Conservation (phyloP, 2,888 invertebrate genomes). For the Drosophila neonasuta region DNA sequence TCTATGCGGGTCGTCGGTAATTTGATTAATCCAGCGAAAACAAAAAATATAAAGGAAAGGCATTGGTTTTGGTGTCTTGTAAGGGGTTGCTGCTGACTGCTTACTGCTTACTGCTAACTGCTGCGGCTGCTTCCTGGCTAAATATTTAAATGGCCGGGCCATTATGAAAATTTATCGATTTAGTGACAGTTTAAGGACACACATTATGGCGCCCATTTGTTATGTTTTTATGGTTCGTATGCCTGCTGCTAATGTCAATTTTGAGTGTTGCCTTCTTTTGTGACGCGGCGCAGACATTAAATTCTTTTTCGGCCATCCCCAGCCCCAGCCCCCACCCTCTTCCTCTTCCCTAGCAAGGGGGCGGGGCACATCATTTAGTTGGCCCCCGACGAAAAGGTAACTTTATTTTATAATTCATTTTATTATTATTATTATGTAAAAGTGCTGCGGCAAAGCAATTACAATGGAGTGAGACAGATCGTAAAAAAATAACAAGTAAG, state of each 20-base stretch:
- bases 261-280: conserved; percentile 68
- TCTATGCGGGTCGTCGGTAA: conserved; percentile 70
- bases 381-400: conserved; percentile 66
- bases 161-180: conserved; percentile 80
- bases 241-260: conserved; percentile 77
- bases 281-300: conserved; percentile 66
- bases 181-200: conserved; percentile 80
- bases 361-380: conserved; percentile 60
- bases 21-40: conserved; percentile 70
- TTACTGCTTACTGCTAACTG: not conserved
- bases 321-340: not conserved
- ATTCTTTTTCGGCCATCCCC: conserved; percentile 34
- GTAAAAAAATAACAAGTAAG: conserved; percentile 50
- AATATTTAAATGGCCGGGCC: conserved; percentile 77
- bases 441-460: conserved; percentile 67
- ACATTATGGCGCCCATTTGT: conserved; percentile 79
- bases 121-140: conserved; percentile 40
- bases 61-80: conserved; percentile 28
- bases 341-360: not conserved
- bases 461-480: conserved; percentile 54
- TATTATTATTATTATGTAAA: conserved; percentile 76
- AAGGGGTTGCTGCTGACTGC: conserved; percentile 51
- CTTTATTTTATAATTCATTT: conserved; percentile 77
- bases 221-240: conserved; percentile 75
- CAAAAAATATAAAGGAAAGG: conserved; percentile 16